Percentiles rank a stretch among this genome's conserved stretches.
Evolutionary conservation across 1,140 invertebrate genomes (phyloP).

Genomic region (Ooceraea biroi): DNA sequence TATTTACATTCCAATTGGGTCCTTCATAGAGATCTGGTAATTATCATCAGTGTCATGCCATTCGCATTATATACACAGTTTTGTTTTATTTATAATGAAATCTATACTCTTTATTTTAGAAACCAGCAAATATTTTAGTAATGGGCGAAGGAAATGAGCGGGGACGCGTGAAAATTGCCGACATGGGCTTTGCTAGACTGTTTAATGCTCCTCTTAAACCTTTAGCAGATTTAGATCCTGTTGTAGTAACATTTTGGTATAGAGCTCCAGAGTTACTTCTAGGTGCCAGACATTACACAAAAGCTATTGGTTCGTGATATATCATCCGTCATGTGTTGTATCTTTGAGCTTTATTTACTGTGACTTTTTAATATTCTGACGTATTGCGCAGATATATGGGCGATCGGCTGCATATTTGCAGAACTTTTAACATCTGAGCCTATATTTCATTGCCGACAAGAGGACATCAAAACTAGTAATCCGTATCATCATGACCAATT

Average conservation of each 20-base stretch:
- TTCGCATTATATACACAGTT: neutral
- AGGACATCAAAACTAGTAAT: constrained; percentile 99
- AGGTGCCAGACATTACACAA: constrained; percentile 99
- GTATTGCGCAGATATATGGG: constrained; percentile 98
- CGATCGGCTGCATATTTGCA: constrained; percentile 99
- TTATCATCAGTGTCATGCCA: constrained; percentile 21
- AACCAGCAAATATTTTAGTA: constrained; percentile 99
- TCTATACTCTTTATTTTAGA: constrained; percentile 87
- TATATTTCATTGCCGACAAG: constrained; percentile 99
- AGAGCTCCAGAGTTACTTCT: constrained; percentile 98
- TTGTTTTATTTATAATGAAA: neutral
- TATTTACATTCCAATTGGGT: constrained; percentile 99
- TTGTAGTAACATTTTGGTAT: constrained; percentile 99
- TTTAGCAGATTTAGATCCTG: constrained; percentile 98
- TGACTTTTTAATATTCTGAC: neutral
- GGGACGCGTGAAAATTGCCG: constrained; percentile 99
- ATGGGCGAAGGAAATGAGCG: constrained; percentile 99
- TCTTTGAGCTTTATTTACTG: constrained; percentile 7
- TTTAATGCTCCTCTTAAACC: constrained; percentile 99
- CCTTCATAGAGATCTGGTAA: constrained; percentile 98
- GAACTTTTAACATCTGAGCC: constrained; percentile 98
- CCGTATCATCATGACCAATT: constrained; percentile 99
- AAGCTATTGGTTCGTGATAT: constrained; percentile 94
- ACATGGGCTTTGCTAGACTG: constrained; percentile 99
- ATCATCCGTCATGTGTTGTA: constrained; percentile 5